A percentile compares a stretch with the other conserved stretches of the same genome.
These are phyloP conservation scores for Hipparchia semele DNA, from an alignment of 2,888 invertebrate genomes.

Conservation along the genomic window DNA sequence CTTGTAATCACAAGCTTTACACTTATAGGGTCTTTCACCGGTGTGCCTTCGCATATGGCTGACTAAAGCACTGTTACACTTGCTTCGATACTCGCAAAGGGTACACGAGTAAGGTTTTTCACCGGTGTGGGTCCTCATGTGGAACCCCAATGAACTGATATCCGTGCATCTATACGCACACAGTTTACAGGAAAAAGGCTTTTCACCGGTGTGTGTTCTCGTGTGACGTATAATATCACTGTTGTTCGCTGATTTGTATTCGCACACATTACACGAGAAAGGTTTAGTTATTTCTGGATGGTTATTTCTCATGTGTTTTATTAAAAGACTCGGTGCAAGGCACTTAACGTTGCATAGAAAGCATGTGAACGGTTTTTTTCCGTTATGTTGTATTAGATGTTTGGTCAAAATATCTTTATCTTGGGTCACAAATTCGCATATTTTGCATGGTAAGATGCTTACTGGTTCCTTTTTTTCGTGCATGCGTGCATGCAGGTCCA, in stretches of 20 bases:
- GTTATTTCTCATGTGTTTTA: not conserved
- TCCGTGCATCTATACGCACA: not conserved
- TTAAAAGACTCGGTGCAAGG: not conserved
- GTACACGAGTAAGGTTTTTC: constrained; percentile 5
- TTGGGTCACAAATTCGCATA: not conserved
- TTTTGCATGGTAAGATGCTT: not conserved
- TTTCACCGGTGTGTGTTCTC: constrained; percentile 3
- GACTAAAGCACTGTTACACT: not conserved
- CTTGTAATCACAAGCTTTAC: not conserved
- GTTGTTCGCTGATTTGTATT: not conserved
- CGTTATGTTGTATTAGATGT: not conserved
- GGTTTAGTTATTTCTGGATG: constrained; percentile 1
- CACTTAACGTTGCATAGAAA: not conserved
- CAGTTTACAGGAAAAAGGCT: not conserved
- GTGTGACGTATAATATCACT: not conserved
- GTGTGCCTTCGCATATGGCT: not conserved
- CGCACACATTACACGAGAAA: not conserved
- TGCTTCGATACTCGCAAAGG: not conserved
- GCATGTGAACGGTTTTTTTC: not conserved
- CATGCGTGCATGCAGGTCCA: not conserved
- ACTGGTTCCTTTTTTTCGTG: not conserved
- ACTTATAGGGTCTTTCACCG: not conserved
- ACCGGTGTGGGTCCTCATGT: not conserved
- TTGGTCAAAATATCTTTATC: not conserved
- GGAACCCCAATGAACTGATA: not conserved